Evolutionary conservation across 1,140 invertebrate species (phyloP).

Genomic region (Cyphomyrmex costatus): DNA sequence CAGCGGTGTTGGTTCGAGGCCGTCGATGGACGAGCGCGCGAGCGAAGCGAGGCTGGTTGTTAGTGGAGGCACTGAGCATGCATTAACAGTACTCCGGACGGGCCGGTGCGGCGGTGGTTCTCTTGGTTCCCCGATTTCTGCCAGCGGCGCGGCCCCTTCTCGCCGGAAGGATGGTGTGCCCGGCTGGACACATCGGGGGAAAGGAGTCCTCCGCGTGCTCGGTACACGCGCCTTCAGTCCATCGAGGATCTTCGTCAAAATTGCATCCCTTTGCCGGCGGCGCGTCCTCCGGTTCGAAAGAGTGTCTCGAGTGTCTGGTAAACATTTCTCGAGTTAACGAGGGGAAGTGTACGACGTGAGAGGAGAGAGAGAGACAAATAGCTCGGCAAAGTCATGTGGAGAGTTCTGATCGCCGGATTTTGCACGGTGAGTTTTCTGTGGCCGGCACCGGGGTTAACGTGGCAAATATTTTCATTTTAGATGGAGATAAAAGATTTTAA

Average conservation of each 20-base stretch:
- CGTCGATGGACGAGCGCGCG: slow-evolving; percentile 64
- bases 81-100: slow-evolving; percentile 86
- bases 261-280: slow-evolving; percentile 75
- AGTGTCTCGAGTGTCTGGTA: slow-evolving; percentile 63
- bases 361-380: slow-evolving; percentile 36
- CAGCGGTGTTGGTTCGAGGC: slow-evolving; percentile 73
- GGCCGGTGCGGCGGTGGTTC: slow-evolving; percentile 78
- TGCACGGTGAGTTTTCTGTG: slow-evolving; percentile 81
- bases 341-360: slow-evolving; percentile 1
- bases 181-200: slow-evolving; percentile 75
- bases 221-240: slow-evolving; percentile 80
- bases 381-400: slow-evolving; percentile 79
- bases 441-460: background rate
- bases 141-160: slow-evolving; percentile 73
- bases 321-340: slow-evolving; percentile 42
- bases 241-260: slow-evolving; percentile 82
- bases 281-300: slow-evolving; percentile 18
- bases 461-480: background rate
- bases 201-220: slow-evolving; percentile 75
- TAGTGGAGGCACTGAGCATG: slow-evolving; percentile 85
- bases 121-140: slow-evolving; percentile 74
- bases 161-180: slow-evolving; percentile 45
- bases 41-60: slow-evolving; percentile 81
- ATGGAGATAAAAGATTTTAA: background rate
- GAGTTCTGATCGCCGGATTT: slow-evolving; percentile 82